Base-by-base conservation (phyloP, 2,797 vertebrate genomes). In the Lepilemur ruficaudatus region DNA sequence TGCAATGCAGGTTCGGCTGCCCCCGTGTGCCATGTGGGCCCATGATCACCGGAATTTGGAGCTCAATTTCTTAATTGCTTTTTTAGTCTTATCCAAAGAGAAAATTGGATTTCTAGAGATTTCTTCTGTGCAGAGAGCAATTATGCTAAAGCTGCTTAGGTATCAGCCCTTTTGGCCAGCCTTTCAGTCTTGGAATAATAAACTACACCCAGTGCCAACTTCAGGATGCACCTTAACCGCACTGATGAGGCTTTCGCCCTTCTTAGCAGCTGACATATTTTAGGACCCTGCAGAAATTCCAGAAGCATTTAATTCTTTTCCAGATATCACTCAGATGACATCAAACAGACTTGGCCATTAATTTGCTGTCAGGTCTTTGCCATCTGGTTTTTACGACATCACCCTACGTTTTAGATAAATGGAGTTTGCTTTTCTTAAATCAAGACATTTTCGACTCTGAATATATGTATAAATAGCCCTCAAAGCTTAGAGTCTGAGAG, bases 81-180 rank as follows among this genome's bases (percentile, higher is more conserved):
- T 92, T 93, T 93, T 93, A 67, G 88, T 94, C 63, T 90, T 86
- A 91, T 52, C 84, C 93, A 93, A 18, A 95, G 59, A 86, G 84
- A 92, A 96, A 93, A 92, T 81, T 75, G 50, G 81, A 80, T 97
- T 97, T 95, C 95, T 89, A 13, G 84, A 67, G 46, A 70, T 93
- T 88, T 95, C 92, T 95, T 94, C 86, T 80, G 32, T 93, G 61
- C 20, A n/a, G 52, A 97, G 69, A 96, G 69, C 30, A 35, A 15
- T 96, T 61, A 90, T 14, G 48, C 79, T 61, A 46, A 89, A 86
- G 63, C 78, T 67, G 43, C 85, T 67, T 72, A 43, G 61, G 76
- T 72, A 41, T 89, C 57, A 50, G 73, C 75, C 67, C 65, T 65
- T 52, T 15, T 5, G 43, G 63, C 93, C 28, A 32, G n/a, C 25